These are phyloP conservation scores for Anarhynchus alexandrinus DNA, from an alignment of 2,113 vertebrate species.

Conservation along the genomic window DNA sequence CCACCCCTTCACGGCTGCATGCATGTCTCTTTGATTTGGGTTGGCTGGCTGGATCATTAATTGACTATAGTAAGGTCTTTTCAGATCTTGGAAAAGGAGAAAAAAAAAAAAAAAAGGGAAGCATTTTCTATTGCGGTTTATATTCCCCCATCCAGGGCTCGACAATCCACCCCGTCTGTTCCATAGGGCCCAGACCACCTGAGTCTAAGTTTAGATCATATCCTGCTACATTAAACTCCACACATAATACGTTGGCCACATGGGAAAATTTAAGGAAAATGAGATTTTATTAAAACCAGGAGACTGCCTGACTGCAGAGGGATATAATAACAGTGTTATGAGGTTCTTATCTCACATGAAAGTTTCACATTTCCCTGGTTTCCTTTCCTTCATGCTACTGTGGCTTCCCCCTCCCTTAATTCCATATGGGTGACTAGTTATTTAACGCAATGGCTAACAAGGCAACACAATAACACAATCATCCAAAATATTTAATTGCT, in stretches of 20 bases:
- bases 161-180: slow-evolving; percentile 36
- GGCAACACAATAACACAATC: background rate
- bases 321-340: slow-evolving; percentile 57
- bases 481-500: background rate
- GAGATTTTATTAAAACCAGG: slow-evolving; percentile 78
- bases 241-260: slow-evolving; percentile 62
- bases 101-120: background rate
- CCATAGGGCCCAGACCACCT: slow-evolving; percentile 58
- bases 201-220: slow-evolving; percentile 74
- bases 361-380: slow-evolving; percentile 62
- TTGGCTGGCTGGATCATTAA: background rate
- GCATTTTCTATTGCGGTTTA: background rate
- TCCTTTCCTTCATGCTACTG: slow-evolving; percentile 32
- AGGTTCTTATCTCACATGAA: slow-evolving; percentile 69
- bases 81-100: background rate
- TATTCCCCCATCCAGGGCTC: background rate
- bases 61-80: background rate
- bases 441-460: slow-evolving; percentile 37
- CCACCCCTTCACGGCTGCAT: background rate
- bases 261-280: slow-evolving; percentile 77
- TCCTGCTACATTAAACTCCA: slow-evolving; percentile 71
- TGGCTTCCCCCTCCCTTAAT: background rate
- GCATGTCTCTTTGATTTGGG: slow-evolving; percentile 11
- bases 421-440: slow-evolving; percentile 4
- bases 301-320: slow-evolving; percentile 62